phyloP scores from a whole-genome alignment of 2,113 vertebrate genomes.

The Hypocryptadius cinnamomeus region DNA sequence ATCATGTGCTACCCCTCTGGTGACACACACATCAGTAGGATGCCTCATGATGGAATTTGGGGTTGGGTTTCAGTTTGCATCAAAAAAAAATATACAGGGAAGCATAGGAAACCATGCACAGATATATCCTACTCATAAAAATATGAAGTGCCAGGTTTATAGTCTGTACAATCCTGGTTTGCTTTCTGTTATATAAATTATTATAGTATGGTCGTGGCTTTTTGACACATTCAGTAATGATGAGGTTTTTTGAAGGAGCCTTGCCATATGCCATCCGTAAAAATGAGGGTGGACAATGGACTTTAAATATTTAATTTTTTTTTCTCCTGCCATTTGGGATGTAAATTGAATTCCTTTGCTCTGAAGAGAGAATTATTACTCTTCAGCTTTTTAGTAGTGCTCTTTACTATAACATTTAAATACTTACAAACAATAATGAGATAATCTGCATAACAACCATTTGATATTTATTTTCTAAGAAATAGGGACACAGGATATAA shows the following conservation, averaged over 20 bases:
- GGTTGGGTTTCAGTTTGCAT: neutral
- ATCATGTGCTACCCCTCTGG: neutral
- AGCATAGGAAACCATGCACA: neutral
- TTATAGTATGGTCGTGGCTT: neutral
- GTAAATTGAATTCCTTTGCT: neutral
- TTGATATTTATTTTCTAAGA: neutral
- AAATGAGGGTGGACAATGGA: neutral
- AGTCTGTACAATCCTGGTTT: neutral
- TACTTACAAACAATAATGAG: neutral
- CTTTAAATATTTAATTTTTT: neutral
- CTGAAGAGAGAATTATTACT: neutral
- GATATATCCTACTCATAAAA: neutral
- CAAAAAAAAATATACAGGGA: neutral
- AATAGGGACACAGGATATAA: neutral
- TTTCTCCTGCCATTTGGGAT: neutral
- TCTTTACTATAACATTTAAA: neutral
- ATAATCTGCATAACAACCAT: neutral
- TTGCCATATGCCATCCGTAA: neutral
- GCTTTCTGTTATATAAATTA: neutral
- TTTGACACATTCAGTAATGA: neutral
- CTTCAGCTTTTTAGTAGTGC: neutral
- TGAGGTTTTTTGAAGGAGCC: neutral
- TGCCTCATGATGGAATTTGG: constrained; percentile 17
- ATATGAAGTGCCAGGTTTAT: neutral
- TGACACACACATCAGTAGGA: neutral